Percentiles rank a stretch among this genome's conserved stretches.
Conservation (phyloP, 2,797 vertebrate species). For the Salarias fasciatus region DNA sequence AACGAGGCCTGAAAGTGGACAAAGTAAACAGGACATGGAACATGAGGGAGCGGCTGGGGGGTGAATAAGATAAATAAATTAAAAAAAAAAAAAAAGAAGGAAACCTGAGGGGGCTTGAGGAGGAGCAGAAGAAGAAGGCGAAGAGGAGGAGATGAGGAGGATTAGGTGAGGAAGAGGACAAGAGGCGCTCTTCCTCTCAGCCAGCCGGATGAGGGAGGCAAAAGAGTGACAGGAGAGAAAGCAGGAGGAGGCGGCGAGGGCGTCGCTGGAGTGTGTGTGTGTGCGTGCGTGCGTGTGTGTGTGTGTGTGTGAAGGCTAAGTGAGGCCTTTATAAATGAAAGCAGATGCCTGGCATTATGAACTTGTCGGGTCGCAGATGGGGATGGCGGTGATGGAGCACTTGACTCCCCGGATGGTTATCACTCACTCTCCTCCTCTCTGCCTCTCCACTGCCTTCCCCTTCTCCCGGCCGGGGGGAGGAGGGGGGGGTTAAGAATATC, state of each 20-base stretch:
- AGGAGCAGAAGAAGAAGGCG: constrained; percentile 48
- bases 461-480: constrained; percentile 46
- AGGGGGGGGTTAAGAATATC: constrained; percentile 25
- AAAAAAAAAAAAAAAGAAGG: not conserved
- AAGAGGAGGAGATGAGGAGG: constrained; percentile 56
- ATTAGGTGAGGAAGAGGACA: constrained; percentile 66
- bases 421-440: constrained; percentile 87
- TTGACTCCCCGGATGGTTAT: constrained; percentile 90
- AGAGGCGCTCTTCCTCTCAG: constrained; percentile 55
- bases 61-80: not conserved
- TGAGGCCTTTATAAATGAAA: constrained; percentile 95
- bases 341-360: constrained; percentile 98
- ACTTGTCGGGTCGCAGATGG: constrained; percentile 91
- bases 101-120: constrained; percentile 43
- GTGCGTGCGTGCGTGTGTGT: constrained; percentile 57
- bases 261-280: constrained; percentile 30
- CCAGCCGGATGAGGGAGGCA: constrained; percentile 51
- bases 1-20: no score
- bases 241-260: constrained; percentile 45
- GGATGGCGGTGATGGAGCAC: constrained; percentile 94
- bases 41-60: not conserved
- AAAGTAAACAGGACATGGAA: no score
- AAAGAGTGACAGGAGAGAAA: constrained; percentile 44
- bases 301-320: constrained; percentile 80
- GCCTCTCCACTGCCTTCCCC: constrained; percentile 79